These are phyloP conservation scores for Liopterus haemorrhoidalis DNA, from an alignment of 2,888 invertebrate species.

Conservation along the genomic window DNA sequence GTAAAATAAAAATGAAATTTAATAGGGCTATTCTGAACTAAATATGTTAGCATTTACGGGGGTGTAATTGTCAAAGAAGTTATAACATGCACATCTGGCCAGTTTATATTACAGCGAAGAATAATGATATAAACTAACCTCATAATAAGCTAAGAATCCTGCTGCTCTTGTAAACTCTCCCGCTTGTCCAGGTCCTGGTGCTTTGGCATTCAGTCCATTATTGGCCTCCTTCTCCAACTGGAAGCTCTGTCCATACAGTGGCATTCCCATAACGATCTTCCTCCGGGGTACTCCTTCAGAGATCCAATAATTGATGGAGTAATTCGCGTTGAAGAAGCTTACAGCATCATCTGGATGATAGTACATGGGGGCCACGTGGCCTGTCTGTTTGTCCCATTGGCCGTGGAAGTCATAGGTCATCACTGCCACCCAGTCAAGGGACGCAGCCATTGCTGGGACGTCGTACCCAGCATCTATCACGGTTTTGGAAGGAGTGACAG, in stretches of 20 bases:
- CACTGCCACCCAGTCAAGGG: slow-evolving; percentile 85
- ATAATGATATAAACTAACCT: slow-evolving; percentile 52
- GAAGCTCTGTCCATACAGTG: slow-evolving; percentile 83
- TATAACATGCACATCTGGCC: too few relatives aligned
- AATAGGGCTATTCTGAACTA: too few relatives aligned
- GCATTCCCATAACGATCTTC: slow-evolving; percentile 84
- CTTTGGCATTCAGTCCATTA: slow-evolving; percentile 67
- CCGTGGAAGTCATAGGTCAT: slow-evolving; percentile 92
- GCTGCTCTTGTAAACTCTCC: slow-evolving; percentile 82
- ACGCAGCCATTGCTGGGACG: slow-evolving; percentile 65
- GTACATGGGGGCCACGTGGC: slow-evolving; percentile 80
- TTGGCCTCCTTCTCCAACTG: slow-evolving; percentile 56
- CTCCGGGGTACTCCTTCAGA: slow-evolving; percentile 73
- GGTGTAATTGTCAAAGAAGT: too few relatives aligned
- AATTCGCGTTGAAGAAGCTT: slow-evolving; percentile 82
- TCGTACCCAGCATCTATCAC: slow-evolving; percentile 84
- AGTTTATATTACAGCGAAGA: too few relatives aligned
- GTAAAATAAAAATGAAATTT: too few relatives aligned
- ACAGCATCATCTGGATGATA: slow-evolving; percentile 77
- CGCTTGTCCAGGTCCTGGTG: slow-evolving; percentile 70
- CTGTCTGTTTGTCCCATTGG: slow-evolving; percentile 88
- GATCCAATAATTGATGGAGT: slow-evolving; percentile 84
- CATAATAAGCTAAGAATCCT: slow-evolving; percentile 84
- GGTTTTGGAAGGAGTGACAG: slow-evolving; percentile 81
- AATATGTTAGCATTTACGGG: too few relatives aligned